Conservation (phyloP, 1,140 invertebrate species). For the Metopolophium dirhodum region DNA sequence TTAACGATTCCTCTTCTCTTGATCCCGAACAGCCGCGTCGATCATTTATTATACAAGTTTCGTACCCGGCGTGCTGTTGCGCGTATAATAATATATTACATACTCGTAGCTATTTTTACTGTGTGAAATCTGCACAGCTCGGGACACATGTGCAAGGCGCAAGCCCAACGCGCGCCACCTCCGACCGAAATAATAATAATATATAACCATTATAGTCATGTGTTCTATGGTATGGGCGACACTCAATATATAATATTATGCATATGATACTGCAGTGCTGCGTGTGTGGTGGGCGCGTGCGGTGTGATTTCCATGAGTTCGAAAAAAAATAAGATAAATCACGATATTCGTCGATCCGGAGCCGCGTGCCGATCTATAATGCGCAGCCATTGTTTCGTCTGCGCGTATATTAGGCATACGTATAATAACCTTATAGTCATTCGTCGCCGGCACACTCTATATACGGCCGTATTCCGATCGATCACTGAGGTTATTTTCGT, state of each 20-base stretch:
- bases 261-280: no score
- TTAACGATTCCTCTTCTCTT: background rate
- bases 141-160: background rate
- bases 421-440: background rate
- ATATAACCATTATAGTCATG: background rate
- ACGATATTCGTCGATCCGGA: background rate
- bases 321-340: background rate
- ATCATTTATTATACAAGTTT: background rate
- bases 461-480: background rate
- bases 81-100: background rate
- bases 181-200: background rate
- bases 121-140: background rate
- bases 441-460: background rate
- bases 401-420: no score
- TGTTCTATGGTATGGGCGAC: background rate
- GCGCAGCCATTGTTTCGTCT: background rate
- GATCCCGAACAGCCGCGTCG: no score
- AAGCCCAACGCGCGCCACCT: background rate
- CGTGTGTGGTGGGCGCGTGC: no score
- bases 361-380: no score
- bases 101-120: background rate
- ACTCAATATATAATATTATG: no score
- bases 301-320: background rate
- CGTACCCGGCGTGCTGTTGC: background rate
- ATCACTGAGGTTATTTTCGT: background rate